Conservation (phyloP, 2,888 invertebrate genomes). For the Phrixothrix hirtus region DNA sequence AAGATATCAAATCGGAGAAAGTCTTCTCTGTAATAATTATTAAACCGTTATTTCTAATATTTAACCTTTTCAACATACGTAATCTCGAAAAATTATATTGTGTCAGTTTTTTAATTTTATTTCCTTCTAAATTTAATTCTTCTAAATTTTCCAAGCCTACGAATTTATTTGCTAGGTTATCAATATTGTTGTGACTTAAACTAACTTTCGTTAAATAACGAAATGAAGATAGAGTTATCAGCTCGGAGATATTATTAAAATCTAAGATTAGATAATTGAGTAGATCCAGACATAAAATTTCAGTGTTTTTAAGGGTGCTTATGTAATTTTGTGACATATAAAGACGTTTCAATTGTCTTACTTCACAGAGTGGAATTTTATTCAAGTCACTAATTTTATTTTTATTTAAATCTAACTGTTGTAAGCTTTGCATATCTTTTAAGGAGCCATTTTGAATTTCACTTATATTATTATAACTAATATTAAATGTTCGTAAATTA, state of each 20-base stretch:
- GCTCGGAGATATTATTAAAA: conserved; percentile 16
- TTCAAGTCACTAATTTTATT: conserved; percentile 64
- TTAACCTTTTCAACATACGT: conserved; percentile 17
- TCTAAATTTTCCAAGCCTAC: conserved; percentile 11
- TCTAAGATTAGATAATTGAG: conserved; percentile 22
- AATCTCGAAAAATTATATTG: conserved; percentile 15
- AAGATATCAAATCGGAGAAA: conserved; percentile 4
- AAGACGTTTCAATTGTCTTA: conserved; percentile 1
- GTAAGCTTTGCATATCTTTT: conserved; percentile 55
- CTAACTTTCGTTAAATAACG: conserved; percentile 3
- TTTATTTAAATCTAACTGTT: conserved; percentile 68
- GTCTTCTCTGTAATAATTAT: conserved; percentile 4
- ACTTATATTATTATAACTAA: conserved; percentile 69
- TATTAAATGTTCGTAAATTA: conserved; percentile 56
- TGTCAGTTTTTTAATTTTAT: conserved; percentile 14
- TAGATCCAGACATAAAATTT: conserved; percentile 14
- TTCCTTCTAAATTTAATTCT: conserved; percentile 27
- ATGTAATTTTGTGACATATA: conserved; percentile 3
- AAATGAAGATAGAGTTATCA: background rate
- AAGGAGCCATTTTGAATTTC: conserved; percentile 63
- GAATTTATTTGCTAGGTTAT: conserved; percentile 20
- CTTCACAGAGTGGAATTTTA: conserved; percentile 12
- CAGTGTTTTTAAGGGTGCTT: background rate
- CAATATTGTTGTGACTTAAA: conserved; percentile 30
- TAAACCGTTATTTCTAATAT: conserved; percentile 21